phyloP scores from a whole-genome alignment of 1,140 invertebrate genomes.

The Macrostomum lignano region DNA sequence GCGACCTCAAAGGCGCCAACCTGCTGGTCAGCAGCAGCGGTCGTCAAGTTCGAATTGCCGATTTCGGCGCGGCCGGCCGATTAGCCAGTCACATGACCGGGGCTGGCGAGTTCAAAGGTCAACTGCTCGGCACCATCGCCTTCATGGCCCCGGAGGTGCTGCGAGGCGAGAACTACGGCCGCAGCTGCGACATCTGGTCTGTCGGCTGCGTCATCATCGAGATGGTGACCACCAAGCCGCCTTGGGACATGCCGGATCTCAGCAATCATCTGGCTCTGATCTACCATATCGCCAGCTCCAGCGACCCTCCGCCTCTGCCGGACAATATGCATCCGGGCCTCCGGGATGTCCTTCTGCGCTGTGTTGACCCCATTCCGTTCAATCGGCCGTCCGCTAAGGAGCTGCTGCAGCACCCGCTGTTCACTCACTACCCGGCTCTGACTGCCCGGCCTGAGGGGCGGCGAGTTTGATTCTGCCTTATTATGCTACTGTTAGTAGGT shows the following conservation, averaged over 20 bases:
- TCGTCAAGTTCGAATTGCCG: constrained; percentile 28
- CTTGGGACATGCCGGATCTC: constrained; percentile 29
- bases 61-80: constrained; percentile 30
- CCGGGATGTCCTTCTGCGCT: too few relatives aligned
- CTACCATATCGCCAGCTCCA: too few relatives aligned
- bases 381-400: too few relatives aligned
- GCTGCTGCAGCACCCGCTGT: too few relatives aligned
- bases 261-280: constrained; percentile 31
- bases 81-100: constrained; percentile 25
- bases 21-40: constrained; percentile 31
- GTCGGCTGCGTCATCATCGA: constrained; percentile 31
- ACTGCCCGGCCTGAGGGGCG: too few relatives aligned
- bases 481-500: too few relatives aligned
- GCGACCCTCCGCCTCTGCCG: too few relatives aligned
- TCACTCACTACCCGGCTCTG: too few relatives aligned
- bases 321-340: too few relatives aligned
- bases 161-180: constrained; percentile 29
- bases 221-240: constrained; percentile 30
- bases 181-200: constrained; percentile 32
- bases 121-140: constrained; percentile 30
- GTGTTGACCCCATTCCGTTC: too few relatives aligned
- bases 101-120: constrained; percentile 29
- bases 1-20: constrained; percentile 33
- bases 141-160: constrained; percentile 34
- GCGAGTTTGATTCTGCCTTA: too few relatives aligned